Base-by-base conservation (phyloP, 1,140 invertebrate species). In the Papilio dardanus region DNA sequence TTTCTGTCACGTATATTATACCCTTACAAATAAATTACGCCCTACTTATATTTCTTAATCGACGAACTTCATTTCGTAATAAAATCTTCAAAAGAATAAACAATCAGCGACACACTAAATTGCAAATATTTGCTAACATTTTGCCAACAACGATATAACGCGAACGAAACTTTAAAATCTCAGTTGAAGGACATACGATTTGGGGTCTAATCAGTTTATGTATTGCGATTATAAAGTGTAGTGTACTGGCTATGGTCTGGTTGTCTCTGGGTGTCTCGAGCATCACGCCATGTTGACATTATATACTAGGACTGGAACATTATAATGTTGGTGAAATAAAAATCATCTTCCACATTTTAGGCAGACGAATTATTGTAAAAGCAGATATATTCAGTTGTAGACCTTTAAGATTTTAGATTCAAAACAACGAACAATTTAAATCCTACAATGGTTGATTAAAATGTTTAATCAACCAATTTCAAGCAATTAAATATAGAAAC, bases 1-100 rank as follows among this genome's bases (percentile, higher is more conserved):
- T 73, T 73, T 58, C 46, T 33, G 31, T 73, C 71, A 73, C 68
- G 37, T 71, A 46, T 5, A 12, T n/a, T 71, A 50, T 50, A 71
- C 68, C 68, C 68, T 71, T 71, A 30, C 21, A 46, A 42, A 71
- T 71, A 71, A 71, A 50, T 28, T 24, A 42, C n/a, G 35, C 35
- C 67, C 67, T 69, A 24, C 67, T 69, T 40, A 28, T 37, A 37
- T 69, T 42, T 69, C 67, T 69, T 37, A 69, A 69, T 12, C 35
- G 67, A 69, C 19, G 14, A 40, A 19, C 42, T 69, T 14, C 4
- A 28, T 69, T 37, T 28, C 67, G 35, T 28, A 69, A 42, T 21
- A 42, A 42, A 16, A 12, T 28, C 24, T 28, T 30, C 3, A 2
- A 62, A 62, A 30, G 54, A 62, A 62, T 62, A 30, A 28, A 5